Base-by-base conservation (phyloP, 2,797 vertebrate species). In the Australoheros facetus region DNA sequence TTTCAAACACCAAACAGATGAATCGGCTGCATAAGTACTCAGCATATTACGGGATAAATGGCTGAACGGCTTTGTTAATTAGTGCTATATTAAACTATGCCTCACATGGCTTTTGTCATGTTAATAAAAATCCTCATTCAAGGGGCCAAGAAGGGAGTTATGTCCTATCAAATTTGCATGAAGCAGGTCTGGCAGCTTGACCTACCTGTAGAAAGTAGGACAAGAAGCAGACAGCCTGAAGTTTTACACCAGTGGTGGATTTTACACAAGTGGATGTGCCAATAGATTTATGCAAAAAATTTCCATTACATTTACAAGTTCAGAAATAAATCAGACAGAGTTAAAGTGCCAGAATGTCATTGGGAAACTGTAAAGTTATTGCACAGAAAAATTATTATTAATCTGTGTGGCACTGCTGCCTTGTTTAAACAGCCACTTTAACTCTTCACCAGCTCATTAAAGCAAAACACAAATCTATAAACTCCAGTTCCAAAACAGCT, bases 191-290 rank as follows among this genome's bases (percentile, higher is more conserved):
- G 73, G 73, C 80, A 57, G 71, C 2, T 1, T 83, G 87, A 89
- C 84, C 90, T 69, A 86, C 85, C 85, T 89, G 85, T 77, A 53
- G 75, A 79, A 87, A 87, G 19, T 39, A 84, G 89, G 87, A 80
- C 83, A 83, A 51, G 56, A 80, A 45, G 72, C 11, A 28, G 55
- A 45, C 11, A 59, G 80, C 13, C 48, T 4, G 13, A 78, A 56
- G 23, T 70, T 81, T 70, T 7, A 55, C 9, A 21, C 5, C 6
- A 9, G 32, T n/a, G 37, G 14, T 48, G 30, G 9, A 64, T 39
- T 1, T 17, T 70, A 59, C 7, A 32, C 16, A n/a, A 56, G 26
- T 28, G 5, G 26, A 23, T 30, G 1, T 6, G 34, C 9, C 5
- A 42, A 17, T n/a, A 45, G 14, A 64, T 55, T 6, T 14, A 8